Evolutionary conservation across 2,113 vertebrate genomes (phyloP), one percentile per base, ranked within the genome.

Genomic region (Danionella cerebrum): DNA sequence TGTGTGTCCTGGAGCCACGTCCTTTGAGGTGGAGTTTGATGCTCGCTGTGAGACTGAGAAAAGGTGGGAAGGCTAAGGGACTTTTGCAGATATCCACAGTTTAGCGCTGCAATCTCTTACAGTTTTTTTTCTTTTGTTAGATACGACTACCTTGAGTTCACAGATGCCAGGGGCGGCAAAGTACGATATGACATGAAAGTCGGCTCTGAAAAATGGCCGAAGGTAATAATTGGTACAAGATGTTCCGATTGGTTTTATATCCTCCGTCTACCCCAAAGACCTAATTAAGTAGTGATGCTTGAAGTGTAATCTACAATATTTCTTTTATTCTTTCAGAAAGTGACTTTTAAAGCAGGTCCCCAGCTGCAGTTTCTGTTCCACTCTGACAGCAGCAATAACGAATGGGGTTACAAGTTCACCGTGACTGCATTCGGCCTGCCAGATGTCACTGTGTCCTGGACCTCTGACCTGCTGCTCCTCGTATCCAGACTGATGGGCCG

Each of bases 331-430:
- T 71, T 85, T 60, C 88, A 98, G 96, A 97, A 97, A 87, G 94
- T 97, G 76, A 98, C 92, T 7, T 98, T 97, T 77, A 95, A 97
- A 75, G 87, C 91, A 2, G 96, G 96, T 36, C 95, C 94, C 76
- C 92, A 94, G 84, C 91, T 98, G 60, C 96, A 97, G 86, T 98
- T 98, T 86, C 90, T 98, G 70, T 98, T 98, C 85, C 94, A 97
- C 87, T 98, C 96, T 19, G 96, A 98, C 76, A 96, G 91, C 87
- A 98, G 92, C 65, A 97, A 97, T 78, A 98, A 94, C 10, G 96
- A 98, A 82, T 98, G 96, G 96, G 96, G 96, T 68, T 98, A 97
- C 86, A 97, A 95, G 82, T 98, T 98, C 72, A 87, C 89, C 0
- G 90, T 98, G 72, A 96, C 91, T 1, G 94, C 96, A 2, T 90